phyloP scores from a whole-genome alignment of 1,140 invertebrate species.

The Ips typographus region DNA sequence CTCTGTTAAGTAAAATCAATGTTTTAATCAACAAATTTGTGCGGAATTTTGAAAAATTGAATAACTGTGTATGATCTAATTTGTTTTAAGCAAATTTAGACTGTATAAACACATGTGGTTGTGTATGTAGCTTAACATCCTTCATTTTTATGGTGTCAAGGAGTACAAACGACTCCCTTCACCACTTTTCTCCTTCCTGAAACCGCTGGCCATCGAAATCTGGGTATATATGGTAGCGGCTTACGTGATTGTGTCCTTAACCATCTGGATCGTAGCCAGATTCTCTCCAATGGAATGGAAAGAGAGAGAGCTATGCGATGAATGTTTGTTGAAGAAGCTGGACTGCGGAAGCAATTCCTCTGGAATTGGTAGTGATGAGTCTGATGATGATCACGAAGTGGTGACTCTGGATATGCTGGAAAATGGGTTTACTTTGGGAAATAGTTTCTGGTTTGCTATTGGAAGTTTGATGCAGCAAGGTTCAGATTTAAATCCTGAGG shows the following conservation, averaged over 20 bases:
- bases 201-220: conserved; percentile 80
- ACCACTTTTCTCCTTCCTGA: conserved; percentile 82
- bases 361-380: conserved; percentile 35
- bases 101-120: too few species aligned
- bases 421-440: conserved; percentile 79
- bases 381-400: conserved; percentile 25
- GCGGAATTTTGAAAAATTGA: too few species aligned
- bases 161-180: conserved; percentile 59
- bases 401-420: conserved; percentile 51
- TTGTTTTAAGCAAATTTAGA: too few species aligned
- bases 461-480: conserved; percentile 95
- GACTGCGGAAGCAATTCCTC: conserved; percentile 34
- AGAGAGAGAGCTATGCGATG: conserved; percentile 65
- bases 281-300: conserved; percentile 81
- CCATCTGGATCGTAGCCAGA: conserved; percentile 78
- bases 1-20: too few species aligned
- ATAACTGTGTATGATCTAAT: too few species aligned
- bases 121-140: background rate
- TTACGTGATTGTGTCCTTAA: conserved; percentile 75
- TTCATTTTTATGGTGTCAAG: conserved; percentile 33
- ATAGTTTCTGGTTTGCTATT: conserved; percentile 90
- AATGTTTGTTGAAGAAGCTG: conserved; percentile 43
- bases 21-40: too few species aligned
- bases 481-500: conserved; percentile 84
- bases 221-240: conserved; percentile 76